Conservation (phyloP, 2,888 invertebrate genomes). For the Mythimna ferrago region DNA sequence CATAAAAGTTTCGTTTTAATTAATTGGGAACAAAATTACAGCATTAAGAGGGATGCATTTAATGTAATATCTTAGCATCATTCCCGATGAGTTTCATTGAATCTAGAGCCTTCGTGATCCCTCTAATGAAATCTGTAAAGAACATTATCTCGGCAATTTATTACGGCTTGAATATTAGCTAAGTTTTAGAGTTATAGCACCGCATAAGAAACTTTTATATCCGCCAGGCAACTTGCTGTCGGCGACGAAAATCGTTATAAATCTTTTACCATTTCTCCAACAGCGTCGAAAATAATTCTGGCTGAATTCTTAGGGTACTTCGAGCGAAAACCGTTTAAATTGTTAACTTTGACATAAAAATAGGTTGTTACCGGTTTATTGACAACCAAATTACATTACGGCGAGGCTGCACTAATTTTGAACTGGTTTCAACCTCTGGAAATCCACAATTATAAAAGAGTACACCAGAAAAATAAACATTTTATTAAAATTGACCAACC, state of each 20-base stretch:
- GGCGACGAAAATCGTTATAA: slow-evolving; percentile 79
- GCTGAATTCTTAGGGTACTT: slow-evolving; percentile 65
- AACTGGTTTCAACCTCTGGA: too few relatives aligned
- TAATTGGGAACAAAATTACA: slow-evolving; percentile 19
- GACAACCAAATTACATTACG: slow-evolving; percentile 60
- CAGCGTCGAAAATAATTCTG: slow-evolving; percentile 72
- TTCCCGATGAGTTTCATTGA: slow-evolving; percentile 58
- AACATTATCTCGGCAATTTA: slow-evolving; percentile 79
- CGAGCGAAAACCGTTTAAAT: slow-evolving; percentile 69
- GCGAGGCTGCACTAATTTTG: too few relatives aligned
- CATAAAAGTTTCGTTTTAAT: background rate
- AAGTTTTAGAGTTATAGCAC: slow-evolving; percentile 79
- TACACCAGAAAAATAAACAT: background rate
- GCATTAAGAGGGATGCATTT: slow-evolving; percentile 22
- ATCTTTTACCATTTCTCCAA: slow-evolving; percentile 77
- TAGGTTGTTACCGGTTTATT: slow-evolving; percentile 63
- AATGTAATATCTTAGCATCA: slow-evolving; percentile 37
- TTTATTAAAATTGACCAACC: too few relatives aligned
- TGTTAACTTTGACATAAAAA: slow-evolving; percentile 70
- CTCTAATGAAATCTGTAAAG: slow-evolving; percentile 74
- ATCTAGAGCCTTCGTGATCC: slow-evolving; percentile 60
- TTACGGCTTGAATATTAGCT: slow-evolving; percentile 80
- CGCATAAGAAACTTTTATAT: slow-evolving; percentile 75
- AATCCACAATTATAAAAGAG: too few relatives aligned
- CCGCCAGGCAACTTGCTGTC: slow-evolving; percentile 75